Evolutionary conservation across 2,113 vertebrate genomes (phyloP).

Genomic region (Felis catus): DNA sequence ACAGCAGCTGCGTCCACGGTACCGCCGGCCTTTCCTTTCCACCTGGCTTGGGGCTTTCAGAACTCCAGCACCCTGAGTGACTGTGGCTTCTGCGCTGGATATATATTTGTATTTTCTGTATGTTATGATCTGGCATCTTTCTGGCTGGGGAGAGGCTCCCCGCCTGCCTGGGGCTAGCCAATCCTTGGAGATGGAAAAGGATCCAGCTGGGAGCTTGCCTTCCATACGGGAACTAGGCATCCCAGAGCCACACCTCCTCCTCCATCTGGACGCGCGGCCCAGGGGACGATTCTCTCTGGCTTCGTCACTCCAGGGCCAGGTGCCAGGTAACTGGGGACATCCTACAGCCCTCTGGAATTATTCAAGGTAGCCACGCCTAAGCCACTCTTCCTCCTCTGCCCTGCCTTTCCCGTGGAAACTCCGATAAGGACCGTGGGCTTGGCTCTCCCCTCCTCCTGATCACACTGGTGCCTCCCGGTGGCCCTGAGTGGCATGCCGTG

Average conservation of each 20-base stretch:
- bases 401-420: background rate
- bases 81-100: background rate
- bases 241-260: background rate
- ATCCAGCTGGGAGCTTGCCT: background rate
- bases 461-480: background rate
- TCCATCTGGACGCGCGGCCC: background rate
- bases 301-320: background rate
- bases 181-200: background rate
- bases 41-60: background rate
- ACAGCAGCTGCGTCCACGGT: too few species aligned
- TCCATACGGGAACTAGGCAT: background rate
- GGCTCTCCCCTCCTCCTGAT: background rate
- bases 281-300: background rate
- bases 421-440: background rate
- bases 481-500: fast-evolving
- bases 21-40: background rate
- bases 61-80: background rate
- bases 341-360: too few species aligned
- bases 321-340: background rate
- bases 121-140: background rate
- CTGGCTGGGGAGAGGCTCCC: background rate
- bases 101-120: background rate
- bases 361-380: background rate
- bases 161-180: background rate
- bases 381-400: background rate